phyloP scores from a whole-genome alignment of 2,797 vertebrate genomes.

The Sardinella longiceps region DNA sequence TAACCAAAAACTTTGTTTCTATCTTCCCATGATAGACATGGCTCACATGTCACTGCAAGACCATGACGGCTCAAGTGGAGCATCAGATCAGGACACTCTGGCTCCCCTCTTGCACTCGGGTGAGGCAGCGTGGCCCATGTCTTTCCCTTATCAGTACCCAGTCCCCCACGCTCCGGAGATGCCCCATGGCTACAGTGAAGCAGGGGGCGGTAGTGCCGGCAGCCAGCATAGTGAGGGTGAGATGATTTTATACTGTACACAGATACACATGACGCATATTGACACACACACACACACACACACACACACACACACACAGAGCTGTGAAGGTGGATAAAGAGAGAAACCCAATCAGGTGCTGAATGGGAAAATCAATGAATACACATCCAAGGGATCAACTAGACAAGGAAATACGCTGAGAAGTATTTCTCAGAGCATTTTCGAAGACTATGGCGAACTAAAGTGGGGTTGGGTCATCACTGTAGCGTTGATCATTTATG shows the following conservation, averaged over 20 bases:
- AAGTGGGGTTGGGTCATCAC: no score
- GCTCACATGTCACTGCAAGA: conserved; percentile 93
- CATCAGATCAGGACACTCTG: conserved; percentile 97
- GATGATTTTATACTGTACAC: background rate
- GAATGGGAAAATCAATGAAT: no score
- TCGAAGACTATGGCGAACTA: no score
- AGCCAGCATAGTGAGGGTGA: conserved; percentile 96
- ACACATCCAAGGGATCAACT: no score
- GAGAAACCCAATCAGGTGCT: no score
- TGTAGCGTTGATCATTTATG: no score
- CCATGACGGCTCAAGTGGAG: conserved; percentile 95
- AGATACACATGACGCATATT: no score
- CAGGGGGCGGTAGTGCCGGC: conserved; percentile 89
- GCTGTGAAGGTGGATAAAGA: no score
- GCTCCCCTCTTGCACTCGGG: conserved; percentile 93
- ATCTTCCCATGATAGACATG: conserved; percentile 82
- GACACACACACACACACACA: background rate
- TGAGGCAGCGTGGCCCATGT: conserved; percentile 93
- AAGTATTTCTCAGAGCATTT: no score
- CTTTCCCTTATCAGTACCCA: conserved; percentile 95
- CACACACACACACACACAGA: background rate
- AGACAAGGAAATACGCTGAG: no score
- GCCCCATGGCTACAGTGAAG: conserved; percentile 83
- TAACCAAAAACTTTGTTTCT: background rate
- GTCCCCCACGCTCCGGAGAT: conserved; percentile 88